These are phyloP conservation scores for Oncopodura yosiiana DNA, from an alignment of 1,140 invertebrate species.

Conservation along the genomic window DNA sequence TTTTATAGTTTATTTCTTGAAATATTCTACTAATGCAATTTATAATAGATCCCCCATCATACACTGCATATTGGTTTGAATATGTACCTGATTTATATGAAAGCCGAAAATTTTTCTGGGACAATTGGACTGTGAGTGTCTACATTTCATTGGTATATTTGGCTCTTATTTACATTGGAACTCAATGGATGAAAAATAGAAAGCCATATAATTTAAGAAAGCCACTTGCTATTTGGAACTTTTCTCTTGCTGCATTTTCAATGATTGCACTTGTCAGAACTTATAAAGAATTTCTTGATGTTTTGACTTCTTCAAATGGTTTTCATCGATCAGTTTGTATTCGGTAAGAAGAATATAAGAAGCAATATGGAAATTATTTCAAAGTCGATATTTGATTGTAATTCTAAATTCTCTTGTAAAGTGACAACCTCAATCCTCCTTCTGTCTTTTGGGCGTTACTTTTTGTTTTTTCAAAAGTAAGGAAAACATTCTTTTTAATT, in stretches of 20 bases:
- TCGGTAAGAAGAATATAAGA: not conserved
- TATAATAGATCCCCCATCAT: not conserved
- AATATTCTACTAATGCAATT: too few species aligned
- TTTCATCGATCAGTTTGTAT: not conserved
- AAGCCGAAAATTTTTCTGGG: not conserved
- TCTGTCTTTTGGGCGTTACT: conserved; percentile 15
- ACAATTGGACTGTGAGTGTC: not conserved
- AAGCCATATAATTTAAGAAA: conserved; percentile 7
- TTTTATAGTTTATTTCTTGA: too few species aligned
- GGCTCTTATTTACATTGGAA: conserved; percentile 1
- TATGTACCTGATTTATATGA: not conserved
- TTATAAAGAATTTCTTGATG: conserved; percentile 7
- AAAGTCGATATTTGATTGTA: not conserved
- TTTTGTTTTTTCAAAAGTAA: conserved; percentile 6
- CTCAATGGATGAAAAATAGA: conserved; percentile 6
- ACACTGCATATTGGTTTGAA: not conserved
- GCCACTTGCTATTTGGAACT: conserved; percentile 19
- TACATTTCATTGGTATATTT: conserved; percentile 1
- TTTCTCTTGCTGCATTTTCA: conserved; percentile 15
- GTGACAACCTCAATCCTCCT: not conserved
- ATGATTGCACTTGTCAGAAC: conserved; percentile 13
- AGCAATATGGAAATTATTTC: not conserved
- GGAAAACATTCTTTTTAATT: too few species aligned
- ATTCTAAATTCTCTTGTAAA: too few species aligned
- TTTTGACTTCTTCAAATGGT: not conserved